Conservation (phyloP, 2,797 vertebrate genomes). For the Avahi laniger region DNA sequence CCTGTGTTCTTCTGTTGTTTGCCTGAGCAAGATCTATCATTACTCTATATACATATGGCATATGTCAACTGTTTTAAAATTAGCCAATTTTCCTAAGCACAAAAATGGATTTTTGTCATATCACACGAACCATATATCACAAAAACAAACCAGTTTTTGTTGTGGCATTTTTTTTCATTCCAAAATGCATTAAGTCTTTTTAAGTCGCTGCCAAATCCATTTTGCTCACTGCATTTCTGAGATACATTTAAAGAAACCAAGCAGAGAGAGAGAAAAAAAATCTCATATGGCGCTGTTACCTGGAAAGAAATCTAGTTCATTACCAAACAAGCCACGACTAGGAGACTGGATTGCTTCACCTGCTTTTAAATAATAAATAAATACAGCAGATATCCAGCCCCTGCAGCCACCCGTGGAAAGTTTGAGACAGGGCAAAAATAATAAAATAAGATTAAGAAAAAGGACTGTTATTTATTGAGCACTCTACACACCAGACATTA, state of each 20-base stretch:
- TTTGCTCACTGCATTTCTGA: constrained; percentile 60
- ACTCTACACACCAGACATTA: neutral
- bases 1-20: constrained; percentile 59
- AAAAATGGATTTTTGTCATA: constrained; percentile 84
- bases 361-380: constrained; percentile 40
- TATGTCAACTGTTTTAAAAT: constrained; percentile 82
- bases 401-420: neutral
- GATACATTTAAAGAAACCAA: constrained; percentile 68
- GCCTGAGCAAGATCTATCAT: constrained; percentile 66
- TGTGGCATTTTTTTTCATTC: constrained; percentile 54
- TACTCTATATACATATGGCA: constrained; percentile 66
- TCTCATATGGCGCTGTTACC: neutral
- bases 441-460: neutral
- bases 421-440: neutral
- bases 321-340: constrained; percentile 28
- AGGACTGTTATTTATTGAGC: neutral
- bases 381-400: neutral
- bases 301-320: constrained; percentile 59
- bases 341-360: neutral
- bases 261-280: neutral
- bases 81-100: constrained; percentile 84
- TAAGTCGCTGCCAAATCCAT: constrained; percentile 70
- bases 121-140: constrained; percentile 72
- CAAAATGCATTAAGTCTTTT: constrained; percentile 72
- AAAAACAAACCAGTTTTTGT: constrained; percentile 76